Base-by-base conservation (phyloP, 2,888 invertebrate genomes). In the Drepanosiphum platanoidis region DNA sequence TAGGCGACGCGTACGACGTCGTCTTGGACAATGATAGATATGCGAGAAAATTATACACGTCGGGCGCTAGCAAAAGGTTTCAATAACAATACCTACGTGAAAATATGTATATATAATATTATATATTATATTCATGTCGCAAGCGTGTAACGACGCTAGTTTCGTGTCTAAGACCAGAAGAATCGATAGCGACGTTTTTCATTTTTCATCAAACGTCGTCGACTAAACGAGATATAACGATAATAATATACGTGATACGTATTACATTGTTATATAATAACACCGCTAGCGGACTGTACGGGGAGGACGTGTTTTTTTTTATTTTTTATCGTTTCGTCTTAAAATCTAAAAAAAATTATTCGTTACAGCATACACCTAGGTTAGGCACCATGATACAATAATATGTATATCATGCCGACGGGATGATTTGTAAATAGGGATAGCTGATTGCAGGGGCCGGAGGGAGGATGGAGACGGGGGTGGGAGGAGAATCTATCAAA, bases 291-390 rank as follows among this genome's bases (percentile, higher is more conserved):
- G 18, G 42, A 64, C 46, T n/a, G 9, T 78, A 61, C n/a, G n/a
- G 61, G 27, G 64, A 78, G n/a, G n/a, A n/a, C n/a, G n/a, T n/a
- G n/a, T n/a, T n/a, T n/a, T n/a, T n/a, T n/a, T n/a, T n/a, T n/a
- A n/a, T n/a, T n/a, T n/a, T n/a, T n/a, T 42, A 78, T 34, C 1
- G 9, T 79, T 58, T 71, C 0, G 36, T 71, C 27, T 58, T 58
- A 70, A 80, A 58, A 22, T 68, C 34, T 70, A 34, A 70, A 80
- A 52, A 68, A n/a, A n/a, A n/a, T n/a, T n/a, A n/a, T n/a, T n/a
- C n/a, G n/a, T n/a, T n/a, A n/a, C n/a, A n/a, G n/a, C n/a, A n/a
- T n/a, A n/a, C n/a, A n/a, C n/a, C n/a, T n/a, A n/a, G n/a, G n/a
- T n/a, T n/a, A n/a, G 18, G 22, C 58, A 8, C 7, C n/a, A 58